These are phyloP conservation scores for Drosophila obscura DNA, from an alignment of 1,140 invertebrate species.

Conservation along the genomic window DNA sequence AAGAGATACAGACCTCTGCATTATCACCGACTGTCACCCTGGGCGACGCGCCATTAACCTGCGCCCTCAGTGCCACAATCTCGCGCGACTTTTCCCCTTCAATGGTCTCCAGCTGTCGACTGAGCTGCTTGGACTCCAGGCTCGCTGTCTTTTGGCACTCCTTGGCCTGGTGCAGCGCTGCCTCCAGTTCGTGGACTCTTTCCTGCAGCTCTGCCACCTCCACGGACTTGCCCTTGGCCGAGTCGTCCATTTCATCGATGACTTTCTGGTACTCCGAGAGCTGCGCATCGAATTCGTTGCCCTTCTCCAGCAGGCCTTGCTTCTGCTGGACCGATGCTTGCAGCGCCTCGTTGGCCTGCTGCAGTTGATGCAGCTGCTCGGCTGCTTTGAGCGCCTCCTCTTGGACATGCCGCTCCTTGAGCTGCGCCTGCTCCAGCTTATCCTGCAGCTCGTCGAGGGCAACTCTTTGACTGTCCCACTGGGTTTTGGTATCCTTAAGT, in stretches of 20 bases:
- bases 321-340: constrained; percentile 28
- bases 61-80: constrained; percentile 51
- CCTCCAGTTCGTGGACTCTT: constrained; percentile 53
- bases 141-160: constrained; percentile 46
- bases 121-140: constrained; percentile 47
- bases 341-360: constrained; percentile 16
- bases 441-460: constrained; percentile 31
- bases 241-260: constrained; percentile 77
- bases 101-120: constrained; percentile 51
- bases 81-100: constrained; percentile 64
- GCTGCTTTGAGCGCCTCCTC: constrained; percentile 10
- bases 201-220: constrained; percentile 49
- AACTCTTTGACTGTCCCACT: constrained; percentile 10
- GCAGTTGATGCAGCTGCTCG: constrained; percentile 26
- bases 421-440: constrained; percentile 42
- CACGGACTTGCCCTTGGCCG: constrained; percentile 33
- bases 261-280: constrained; percentile 71
- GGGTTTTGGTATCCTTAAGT: constrained; percentile 11
- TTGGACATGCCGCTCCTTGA: constrained; percentile 24
- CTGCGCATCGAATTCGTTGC: constrained; percentile 56
- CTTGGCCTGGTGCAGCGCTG: constrained; percentile 29
- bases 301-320: constrained; percentile 42
- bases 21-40: constrained; percentile 6
- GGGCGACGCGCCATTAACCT: constrained; percentile 38
- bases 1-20: constrained; percentile 27